phyloP scores from a whole-genome alignment of 2,888 invertebrate genomes.

The Sminthurides aquaticus region DNA sequence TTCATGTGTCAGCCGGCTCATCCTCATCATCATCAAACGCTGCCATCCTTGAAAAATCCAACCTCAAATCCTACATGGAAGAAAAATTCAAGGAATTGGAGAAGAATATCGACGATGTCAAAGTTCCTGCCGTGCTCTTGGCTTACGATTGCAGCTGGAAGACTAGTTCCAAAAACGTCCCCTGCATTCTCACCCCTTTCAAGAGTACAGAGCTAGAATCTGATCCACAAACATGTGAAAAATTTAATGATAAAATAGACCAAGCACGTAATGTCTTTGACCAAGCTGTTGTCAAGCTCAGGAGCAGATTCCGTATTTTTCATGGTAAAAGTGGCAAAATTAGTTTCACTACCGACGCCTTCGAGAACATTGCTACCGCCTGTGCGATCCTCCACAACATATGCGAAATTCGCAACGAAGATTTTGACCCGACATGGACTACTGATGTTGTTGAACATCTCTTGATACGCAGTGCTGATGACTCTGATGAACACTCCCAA shows the following conservation, averaged over 20 bases:
- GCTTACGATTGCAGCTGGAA: conserved; percentile 11
- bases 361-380: conserved; percentile 33
- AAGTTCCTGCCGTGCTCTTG: conserved; percentile 2
- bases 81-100: conserved; percentile 14
- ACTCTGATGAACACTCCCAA: background rate
- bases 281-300: conserved; percentile 27
- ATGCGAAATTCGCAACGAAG: conserved; percentile 31
- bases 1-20: conserved; percentile 26
- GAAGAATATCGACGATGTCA: background rate
- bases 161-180: background rate
- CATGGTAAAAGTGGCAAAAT: conserved; percentile 38
- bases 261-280: conserved; percentile 24
- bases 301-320: conserved; percentile 33
- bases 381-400: conserved; percentile 37
- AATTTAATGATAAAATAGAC: conserved; percentile 26
- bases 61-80: conserved; percentile 17
- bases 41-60: conserved; percentile 23
- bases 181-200: conserved; percentile 1
- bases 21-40: conserved; percentile 28
- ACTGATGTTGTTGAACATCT: conserved; percentile 25
- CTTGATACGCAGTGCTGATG: conserved; percentile 12
- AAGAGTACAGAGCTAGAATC: background rate
- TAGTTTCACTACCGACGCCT: conserved; percentile 32
- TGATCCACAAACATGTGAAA: conserved; percentile 17
- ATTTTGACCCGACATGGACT: conserved; percentile 25